Percentiles rank a stretch among this genome's conserved stretches.
phyloP scores from a whole-genome alignment of 2,888 invertebrate genomes.

The Ypsolopha scabrella region DNA sequence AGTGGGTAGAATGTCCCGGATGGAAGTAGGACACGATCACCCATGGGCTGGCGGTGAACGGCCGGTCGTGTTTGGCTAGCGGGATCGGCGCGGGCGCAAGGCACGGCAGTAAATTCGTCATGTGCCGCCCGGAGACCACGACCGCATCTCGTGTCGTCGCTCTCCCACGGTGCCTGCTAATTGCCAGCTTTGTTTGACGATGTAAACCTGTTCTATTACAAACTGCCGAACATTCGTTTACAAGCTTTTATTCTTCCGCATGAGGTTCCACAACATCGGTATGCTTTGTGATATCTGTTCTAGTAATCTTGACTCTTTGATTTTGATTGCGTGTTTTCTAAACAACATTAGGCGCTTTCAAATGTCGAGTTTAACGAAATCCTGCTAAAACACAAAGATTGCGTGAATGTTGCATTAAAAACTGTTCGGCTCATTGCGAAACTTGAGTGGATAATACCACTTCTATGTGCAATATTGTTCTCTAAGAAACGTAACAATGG shows the following conservation, averaged over 20 bases:
- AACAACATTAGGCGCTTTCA: not conserved
- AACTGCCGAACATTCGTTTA: conserved; percentile 14
- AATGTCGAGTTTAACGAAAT: not conserved
- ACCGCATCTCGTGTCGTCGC: not conserved
- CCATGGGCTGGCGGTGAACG: not conserved
- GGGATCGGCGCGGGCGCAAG: conserved; percentile 5
- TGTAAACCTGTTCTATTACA: conserved; percentile 15
- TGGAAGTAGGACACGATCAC: not conserved
- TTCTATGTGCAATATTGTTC: conserved; percentile 1
- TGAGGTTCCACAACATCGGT: not conserved
- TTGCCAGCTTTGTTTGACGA: conserved; percentile 27
- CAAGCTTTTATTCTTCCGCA: conserved; percentile 5
- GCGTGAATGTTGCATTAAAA: conserved; percentile 8
- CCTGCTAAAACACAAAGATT: conserved; percentile 9
- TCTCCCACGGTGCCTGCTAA: conserved; percentile 27
- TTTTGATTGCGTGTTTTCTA: not conserved
- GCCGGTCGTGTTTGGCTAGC: conserved; percentile 6
- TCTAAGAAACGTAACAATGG: conserved; percentile 6
- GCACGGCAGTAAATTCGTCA: conserved; percentile 7
- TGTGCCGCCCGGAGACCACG: not conserved
- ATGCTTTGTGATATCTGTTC: not conserved
- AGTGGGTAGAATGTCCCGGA: not conserved
- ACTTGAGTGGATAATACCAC: not conserved
- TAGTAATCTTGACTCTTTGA: not conserved
- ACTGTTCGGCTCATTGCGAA: conserved; percentile 5